Conservation (phyloP, 2,888 invertebrate species). For the Elysia crispata region DNA sequence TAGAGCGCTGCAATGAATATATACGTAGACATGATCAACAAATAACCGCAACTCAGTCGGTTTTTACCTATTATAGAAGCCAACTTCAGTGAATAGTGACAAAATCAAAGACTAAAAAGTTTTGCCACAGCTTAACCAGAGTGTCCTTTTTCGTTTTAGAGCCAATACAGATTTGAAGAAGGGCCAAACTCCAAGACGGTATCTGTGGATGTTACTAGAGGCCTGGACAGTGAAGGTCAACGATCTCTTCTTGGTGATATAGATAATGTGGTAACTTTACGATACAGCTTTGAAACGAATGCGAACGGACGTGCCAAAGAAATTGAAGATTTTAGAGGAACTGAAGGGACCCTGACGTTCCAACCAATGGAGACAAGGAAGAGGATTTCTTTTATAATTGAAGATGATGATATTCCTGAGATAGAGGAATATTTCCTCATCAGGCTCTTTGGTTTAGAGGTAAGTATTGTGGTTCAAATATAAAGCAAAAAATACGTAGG, state of each 20-base stretch:
- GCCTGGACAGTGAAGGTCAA: slow-evolving; percentile 62
- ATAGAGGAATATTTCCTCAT: slow-evolving; percentile 59
- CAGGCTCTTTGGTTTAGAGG: slow-evolving; percentile 21
- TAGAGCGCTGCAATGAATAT: too few species aligned
- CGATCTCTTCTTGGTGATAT: slow-evolving; percentile 66
- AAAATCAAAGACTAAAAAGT: too few species aligned
- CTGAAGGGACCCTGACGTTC: slow-evolving; percentile 67
- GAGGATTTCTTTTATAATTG: slow-evolving; percentile 64
- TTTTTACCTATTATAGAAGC: too few species aligned
- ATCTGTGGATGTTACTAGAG: slow-evolving; percentile 63
- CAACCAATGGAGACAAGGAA: slow-evolving; percentile 57
- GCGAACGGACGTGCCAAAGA: slow-evolving; percentile 55
- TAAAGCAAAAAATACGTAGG: too few species aligned
- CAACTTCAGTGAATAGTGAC: too few species aligned
- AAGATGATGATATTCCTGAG: slow-evolving; percentile 70
- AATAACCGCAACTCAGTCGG: too few species aligned
- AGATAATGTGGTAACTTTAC: slow-evolving; percentile 60
- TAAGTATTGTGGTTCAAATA: too few species aligned
- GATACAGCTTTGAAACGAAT: slow-evolving; percentile 56
- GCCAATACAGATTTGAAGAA: slow-evolving; percentile 68
- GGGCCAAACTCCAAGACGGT: slow-evolving; percentile 54
- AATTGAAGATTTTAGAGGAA: slow-evolving; percentile 64
- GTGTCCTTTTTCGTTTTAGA: slow-evolving; percentile 58
- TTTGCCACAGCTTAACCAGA: too few species aligned
- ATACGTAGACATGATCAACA: too few species aligned